A percentile compares a stretch with the other conserved stretches of the same genome.
Conservation (phyloP, 2,888 invertebrate species). For the Endotricha flammealis region DNA sequence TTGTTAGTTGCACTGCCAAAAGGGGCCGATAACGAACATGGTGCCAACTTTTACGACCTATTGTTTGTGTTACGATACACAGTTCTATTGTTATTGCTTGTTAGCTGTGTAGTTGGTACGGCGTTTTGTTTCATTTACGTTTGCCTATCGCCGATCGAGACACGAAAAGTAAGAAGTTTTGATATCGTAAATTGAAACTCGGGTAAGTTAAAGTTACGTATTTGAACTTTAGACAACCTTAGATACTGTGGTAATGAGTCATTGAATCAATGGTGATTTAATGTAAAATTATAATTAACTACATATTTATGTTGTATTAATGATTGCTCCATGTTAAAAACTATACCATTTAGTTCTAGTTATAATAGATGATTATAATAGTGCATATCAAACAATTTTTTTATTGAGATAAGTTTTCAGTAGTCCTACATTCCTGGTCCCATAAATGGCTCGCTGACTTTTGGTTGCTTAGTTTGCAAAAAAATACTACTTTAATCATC, state of each 20-base stretch:
- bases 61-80: constrained; percentile 49
- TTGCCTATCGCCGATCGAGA: constrained; percentile 52
- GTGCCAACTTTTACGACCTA: constrained; percentile 72
- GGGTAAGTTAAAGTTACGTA: constrained; percentile 42
- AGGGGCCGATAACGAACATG: constrained; percentile 47
- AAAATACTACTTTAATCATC: too few relatives aligned
- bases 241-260: too few relatives aligned
- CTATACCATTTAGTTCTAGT: too few relatives aligned
- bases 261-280: constrained; percentile 1
- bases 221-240: too few relatives aligned
- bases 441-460: too few relatives aligned
- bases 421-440: too few relatives aligned
- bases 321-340: too few relatives aligned
- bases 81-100: constrained; percentile 41
- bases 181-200: constrained; percentile 38
- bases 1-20: constrained; percentile 80
- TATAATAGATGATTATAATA: too few relatives aligned
- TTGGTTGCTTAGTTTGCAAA: too few relatives aligned
- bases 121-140: constrained; percentile 47
- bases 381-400: too few relatives aligned
- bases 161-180: constrained; percentile 50
- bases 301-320: too few relatives aligned
- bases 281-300: background rate
- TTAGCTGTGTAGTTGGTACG: constrained; percentile 42
- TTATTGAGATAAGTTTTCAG: too few relatives aligned